Percentiles rank a stretch among this genome's conserved stretches.
Conservation (phyloP, 2,797 vertebrate species). For the Adelosebastes latens region DNA sequence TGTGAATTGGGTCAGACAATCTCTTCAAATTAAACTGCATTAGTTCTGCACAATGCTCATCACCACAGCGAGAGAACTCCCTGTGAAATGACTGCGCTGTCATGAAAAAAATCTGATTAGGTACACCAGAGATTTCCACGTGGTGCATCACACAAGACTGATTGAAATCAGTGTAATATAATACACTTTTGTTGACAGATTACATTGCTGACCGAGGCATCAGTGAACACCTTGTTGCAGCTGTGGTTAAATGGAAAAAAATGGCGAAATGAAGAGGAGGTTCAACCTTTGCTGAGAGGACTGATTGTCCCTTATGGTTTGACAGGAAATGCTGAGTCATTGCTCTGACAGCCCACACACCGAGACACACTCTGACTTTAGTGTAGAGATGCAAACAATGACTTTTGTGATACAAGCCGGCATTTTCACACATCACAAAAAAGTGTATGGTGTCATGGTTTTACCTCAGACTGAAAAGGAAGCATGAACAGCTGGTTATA, state of each 20-base stretch:
- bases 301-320: background rate
- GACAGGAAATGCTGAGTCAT: constrained; percentile 16
- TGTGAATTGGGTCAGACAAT: constrained; percentile 52
- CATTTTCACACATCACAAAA: background rate
- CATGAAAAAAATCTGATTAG: background rate
- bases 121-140: background rate
- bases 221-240: background rate
- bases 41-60: constrained; percentile 40
- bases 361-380: background rate
- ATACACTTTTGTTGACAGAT: background rate
- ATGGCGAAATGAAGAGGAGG: background rate
- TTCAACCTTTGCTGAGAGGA: background rate
- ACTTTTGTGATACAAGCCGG: background rate
- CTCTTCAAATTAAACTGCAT: constrained; percentile 33
- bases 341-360: background rate
- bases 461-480: background rate
- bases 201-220: background rate
- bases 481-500: background rate
- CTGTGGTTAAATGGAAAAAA: background rate
- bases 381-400: background rate
- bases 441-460: background rate
- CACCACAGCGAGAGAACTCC: constrained; percentile 8
- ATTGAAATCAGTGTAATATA: background rate
- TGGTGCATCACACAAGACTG: background rate
- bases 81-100: background rate